Base-by-base conservation (phyloP, 2,888 invertebrate species). In the Drosophila nr. perissopoda region DNA sequence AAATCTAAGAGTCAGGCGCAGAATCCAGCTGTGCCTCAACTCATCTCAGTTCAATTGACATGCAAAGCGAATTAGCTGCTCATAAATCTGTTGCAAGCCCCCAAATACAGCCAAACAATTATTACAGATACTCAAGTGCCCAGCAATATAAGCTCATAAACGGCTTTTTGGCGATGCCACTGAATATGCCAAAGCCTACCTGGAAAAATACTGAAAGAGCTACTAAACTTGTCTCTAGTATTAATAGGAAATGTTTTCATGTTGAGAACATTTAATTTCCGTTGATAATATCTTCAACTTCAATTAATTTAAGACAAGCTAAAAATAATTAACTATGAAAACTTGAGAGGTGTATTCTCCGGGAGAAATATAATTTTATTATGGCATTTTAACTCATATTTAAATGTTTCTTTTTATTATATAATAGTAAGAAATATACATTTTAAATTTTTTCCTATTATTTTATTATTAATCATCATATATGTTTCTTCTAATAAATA, bases 21-120 rank as follows among this genome's bases (percentile, higher is more conserved):
- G 71, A 49, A 18, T 70, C 42, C 31, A 42, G 53, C 53, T 25
- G 40, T n/a, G 34, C 60, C 29, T 49, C 49, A 60, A 6, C 54
- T 11, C 27, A 63, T 42, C 46, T 18, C 21, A 51, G 52, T 63
- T 76, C 82, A 74, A 86, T 87, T 90, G 82, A 86, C 83, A 87
- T 87, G 90, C 90, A 88, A 87, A 90, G 74, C 90, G 87, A 87
- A 87, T 87, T 88, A 83, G 89, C 36, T 68, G 74, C 58, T 70
- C 88, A 64, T 85, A 87, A 85, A 89, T 87, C 66, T 66, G 69
- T 57, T 46, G 46, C 46, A 46, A 25, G 0, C 46, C 25, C 27
- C 4, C 8, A 16, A 46, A 25, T 58, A 31, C 62, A 63, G 18
- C 29, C 46, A 21, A 36, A 56, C 68, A 70, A 62, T 76, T 71